Evolutionary conservation across 2,888 invertebrate genomes (phyloP).

Genomic region (Chymomyza amoena): DNA sequence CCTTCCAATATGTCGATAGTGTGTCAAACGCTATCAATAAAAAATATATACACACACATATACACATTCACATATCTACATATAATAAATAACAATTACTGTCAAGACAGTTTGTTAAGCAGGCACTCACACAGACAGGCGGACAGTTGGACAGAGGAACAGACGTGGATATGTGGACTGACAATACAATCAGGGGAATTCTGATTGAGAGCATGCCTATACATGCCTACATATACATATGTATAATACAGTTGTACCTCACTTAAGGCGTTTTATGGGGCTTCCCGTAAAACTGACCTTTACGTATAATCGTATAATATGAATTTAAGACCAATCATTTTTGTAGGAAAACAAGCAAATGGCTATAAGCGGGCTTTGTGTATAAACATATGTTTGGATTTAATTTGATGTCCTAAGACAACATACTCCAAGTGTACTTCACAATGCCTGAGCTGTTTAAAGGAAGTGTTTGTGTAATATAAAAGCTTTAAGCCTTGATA

Average conservation of each 20-base stretch:
- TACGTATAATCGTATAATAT: too few species aligned
- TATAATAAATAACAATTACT: slow-evolving; percentile 73
- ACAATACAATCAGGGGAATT: neutral
- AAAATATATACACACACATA: slow-evolving; percentile 32
- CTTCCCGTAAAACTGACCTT: too few species aligned
- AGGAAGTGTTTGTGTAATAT: too few species aligned
- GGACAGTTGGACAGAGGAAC: too few species aligned
- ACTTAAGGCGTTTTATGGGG: neutral
- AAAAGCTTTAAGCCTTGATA: too few species aligned
- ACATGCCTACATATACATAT: neutral
- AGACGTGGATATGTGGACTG: neutral
- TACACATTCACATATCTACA: neutral
- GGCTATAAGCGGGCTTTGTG: too few species aligned
- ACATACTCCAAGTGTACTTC: too few species aligned
- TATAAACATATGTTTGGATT: too few species aligned
- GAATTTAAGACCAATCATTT: too few species aligned
- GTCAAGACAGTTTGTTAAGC: slow-evolving; percentile 28
- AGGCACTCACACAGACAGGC: neutral
- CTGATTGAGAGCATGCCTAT: neutral
- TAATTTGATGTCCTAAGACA: too few species aligned
- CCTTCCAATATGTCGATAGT: slow-evolving; percentile 10
- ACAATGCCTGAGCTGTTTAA: too few species aligned
- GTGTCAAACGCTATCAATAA: slow-evolving; percentile 66
- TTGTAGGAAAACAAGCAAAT: too few species aligned
- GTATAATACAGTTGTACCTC: neutral